These are phyloP conservation scores for Phengaris alcon DNA, from an alignment of 2,888 invertebrate genomes.

Conservation along the genomic window DNA sequence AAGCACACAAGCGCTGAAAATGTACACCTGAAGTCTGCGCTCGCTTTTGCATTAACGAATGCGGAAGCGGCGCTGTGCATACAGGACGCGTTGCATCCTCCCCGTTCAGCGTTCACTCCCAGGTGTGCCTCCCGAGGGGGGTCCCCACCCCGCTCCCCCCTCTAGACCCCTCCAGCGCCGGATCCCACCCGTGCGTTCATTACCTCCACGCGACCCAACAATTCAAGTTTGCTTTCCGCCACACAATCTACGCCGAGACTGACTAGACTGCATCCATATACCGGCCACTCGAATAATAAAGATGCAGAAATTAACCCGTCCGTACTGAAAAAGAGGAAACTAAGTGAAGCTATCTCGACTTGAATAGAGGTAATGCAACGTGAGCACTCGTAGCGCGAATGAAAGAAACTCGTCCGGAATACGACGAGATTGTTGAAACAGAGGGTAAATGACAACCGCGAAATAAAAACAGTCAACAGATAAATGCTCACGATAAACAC, in stretches of 20 bases:
- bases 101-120: constrained; percentile 43
- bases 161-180: constrained; percentile 72
- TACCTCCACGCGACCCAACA: constrained; percentile 77
- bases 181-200: constrained; percentile 77
- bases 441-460: constrained; percentile 76
- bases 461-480: constrained; percentile 80
- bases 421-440: constrained; percentile 68
- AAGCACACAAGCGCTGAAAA: constrained; percentile 77
- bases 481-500: constrained; percentile 78
- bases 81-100: constrained; percentile 71
- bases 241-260: constrained; percentile 76
- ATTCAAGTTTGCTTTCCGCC: constrained; percentile 78
- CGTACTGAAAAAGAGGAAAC: constrained; percentile 74
- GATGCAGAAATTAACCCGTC: constrained; percentile 77
- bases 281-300: constrained; percentile 77
- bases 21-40: constrained; percentile 78
- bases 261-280: constrained; percentile 67
- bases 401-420: constrained; percentile 73
- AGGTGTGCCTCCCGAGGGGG: constrained; percentile 43
- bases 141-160: constrained; percentile 57
- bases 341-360: constrained; percentile 77
- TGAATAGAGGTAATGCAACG: constrained; percentile 75
- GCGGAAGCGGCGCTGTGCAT: constrained; percentile 78
- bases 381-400: constrained; percentile 71
- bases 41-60: constrained; percentile 79